Conservation (phyloP, 1,140 invertebrate species). For the Solen grandis region DNA sequence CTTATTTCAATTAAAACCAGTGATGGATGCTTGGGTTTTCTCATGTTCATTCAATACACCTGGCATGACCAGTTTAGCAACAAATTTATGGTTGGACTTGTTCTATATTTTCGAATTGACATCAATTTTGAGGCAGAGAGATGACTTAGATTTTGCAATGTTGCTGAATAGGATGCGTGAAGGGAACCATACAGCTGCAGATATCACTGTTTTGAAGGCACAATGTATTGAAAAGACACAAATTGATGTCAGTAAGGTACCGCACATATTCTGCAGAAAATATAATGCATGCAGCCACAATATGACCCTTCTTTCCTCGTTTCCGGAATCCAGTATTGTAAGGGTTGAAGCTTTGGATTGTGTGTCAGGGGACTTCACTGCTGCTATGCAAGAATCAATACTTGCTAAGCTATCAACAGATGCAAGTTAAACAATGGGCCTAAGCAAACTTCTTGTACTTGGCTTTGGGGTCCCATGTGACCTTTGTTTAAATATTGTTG, state of each 20-base stretch:
- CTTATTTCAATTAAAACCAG: too few relatives aligned
- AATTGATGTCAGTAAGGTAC: neutral
- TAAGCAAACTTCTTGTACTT: slow-evolving; percentile 28
- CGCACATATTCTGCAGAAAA: slow-evolving; percentile 12
- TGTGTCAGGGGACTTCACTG: slow-evolving; percentile 14
- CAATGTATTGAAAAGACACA: neutral
- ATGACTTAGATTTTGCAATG: too few relatives aligned
- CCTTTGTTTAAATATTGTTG: slow-evolving; percentile 6
- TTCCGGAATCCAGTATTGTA: neutral
- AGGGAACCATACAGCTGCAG: too few relatives aligned
- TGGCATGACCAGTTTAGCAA: slow-evolving; percentile 30
- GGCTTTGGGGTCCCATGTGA: slow-evolving; percentile 23
- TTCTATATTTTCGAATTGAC: too few relatives aligned
- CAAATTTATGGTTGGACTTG: slow-evolving; percentile 61
- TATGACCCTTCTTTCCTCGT: neutral
- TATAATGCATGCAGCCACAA: slow-evolving; percentile 5
- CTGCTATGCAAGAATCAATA: slow-evolving; percentile 1
- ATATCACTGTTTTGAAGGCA: slow-evolving; percentile 24
- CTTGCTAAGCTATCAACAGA: slow-evolving; percentile 18
- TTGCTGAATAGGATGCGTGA: too few relatives aligned
- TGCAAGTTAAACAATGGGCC: slow-evolving; percentile 38
- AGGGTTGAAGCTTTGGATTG: slow-evolving; percentile 19
- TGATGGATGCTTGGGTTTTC: too few relatives aligned
- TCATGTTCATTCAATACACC: neutral
- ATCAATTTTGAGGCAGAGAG: too few relatives aligned